phyloP scores from a whole-genome alignment of 2,797 vertebrate genomes.

The Pygocentrus nattereri region DNA sequence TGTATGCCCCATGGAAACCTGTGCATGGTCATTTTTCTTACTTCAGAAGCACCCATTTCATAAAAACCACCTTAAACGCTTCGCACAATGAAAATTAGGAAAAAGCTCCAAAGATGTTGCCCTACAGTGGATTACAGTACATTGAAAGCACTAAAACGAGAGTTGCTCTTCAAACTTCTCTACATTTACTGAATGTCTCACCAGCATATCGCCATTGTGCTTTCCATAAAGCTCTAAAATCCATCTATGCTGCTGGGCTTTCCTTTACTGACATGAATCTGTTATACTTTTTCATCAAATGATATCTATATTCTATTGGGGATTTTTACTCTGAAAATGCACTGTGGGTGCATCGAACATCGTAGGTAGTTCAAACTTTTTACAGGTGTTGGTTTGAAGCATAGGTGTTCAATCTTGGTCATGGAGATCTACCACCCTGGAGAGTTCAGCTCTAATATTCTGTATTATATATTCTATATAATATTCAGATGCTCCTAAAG shows the following conservation, averaged over 20 bases:
- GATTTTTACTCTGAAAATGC: not conserved
- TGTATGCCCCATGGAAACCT: not conserved
- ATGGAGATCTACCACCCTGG: too few species aligned
- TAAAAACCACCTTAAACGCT: not conserved
- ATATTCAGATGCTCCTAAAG: too few species aligned
- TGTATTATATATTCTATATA: too few species aligned
- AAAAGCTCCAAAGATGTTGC: not conserved
- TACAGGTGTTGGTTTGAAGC: too few species aligned
- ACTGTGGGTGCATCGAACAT: not conserved
- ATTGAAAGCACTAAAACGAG: not conserved
- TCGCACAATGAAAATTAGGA: not conserved
- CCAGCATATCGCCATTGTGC: conserved; percentile 17
- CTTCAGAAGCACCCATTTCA: not conserved
- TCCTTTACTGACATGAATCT: not conserved
- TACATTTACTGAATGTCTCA: not conserved
- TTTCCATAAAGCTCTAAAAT: conserved; percentile 16
- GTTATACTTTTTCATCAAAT: not conserved
- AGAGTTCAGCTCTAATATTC: too few species aligned
- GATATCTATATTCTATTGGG: not conserved
- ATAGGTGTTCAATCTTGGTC: too few species aligned
- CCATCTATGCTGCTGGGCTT: not conserved
- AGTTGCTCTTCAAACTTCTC: not conserved
- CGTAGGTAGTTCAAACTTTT: not conserved
- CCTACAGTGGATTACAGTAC: not conserved
- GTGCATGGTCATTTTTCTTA: not conserved